phyloP scores from a whole-genome alignment of 1,140 invertebrate genomes.

The Plectrocnemia conspersa region DNA sequence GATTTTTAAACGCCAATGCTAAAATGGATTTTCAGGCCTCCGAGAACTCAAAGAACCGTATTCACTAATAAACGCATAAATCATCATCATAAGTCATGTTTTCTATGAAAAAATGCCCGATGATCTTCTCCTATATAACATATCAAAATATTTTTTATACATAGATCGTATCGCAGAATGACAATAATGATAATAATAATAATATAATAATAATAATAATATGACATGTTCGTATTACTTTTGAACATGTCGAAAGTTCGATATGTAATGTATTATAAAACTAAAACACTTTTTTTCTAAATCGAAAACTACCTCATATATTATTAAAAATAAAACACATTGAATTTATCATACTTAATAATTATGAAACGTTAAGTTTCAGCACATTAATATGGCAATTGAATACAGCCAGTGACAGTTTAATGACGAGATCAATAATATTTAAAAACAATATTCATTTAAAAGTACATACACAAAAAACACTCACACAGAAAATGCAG shows the following conservation, averaged over 20 bases:
- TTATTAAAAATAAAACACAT: background rate
- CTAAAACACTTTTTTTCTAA: background rate
- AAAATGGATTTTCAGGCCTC: conserved; percentile 29
- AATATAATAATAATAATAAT: too few relatives aligned
- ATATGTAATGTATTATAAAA: too few relatives aligned
- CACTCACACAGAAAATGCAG: too few relatives aligned
- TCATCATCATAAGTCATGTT: background rate
- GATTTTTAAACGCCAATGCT: too few relatives aligned
- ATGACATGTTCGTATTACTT: too few relatives aligned
- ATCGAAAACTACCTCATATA: background rate
- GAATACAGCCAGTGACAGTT: conserved; percentile 31
- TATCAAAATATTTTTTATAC: too few relatives aligned
- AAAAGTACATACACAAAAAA: too few relatives aligned
- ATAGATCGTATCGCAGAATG: too few relatives aligned
- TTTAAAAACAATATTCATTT: background rate
- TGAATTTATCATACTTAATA: conserved; percentile 7
- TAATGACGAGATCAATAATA: conserved; percentile 29
- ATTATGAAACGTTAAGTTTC: conserved; percentile 18
- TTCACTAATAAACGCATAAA: background rate
- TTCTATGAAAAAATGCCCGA: background rate
- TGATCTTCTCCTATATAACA: too few relatives aligned
- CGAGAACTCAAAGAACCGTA: conserved; percentile 18
- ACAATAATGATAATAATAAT: too few relatives aligned
- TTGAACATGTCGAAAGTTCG: too few relatives aligned
- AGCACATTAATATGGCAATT: conserved; percentile 33